Evolutionary conservation across 2,888 invertebrate genomes (phyloP).

Genomic region (Copidosoma aretas): DNA sequence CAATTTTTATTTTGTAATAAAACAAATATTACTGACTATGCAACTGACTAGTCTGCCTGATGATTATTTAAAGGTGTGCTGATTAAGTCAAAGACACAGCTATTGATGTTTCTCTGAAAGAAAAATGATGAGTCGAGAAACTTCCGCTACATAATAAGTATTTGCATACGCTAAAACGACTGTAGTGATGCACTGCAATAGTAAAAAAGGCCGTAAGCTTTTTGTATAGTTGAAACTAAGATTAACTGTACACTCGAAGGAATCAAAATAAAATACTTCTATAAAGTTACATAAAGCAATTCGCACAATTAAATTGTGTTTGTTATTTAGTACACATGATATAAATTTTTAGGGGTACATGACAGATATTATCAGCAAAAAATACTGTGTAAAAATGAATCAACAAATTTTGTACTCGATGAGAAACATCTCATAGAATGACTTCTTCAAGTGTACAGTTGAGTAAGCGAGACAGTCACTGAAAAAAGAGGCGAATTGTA

Average conservation of each 20-base stretch:
- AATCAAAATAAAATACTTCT: conserved; percentile 8
- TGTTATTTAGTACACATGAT: neutral
- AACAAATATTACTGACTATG: conserved; percentile 27
- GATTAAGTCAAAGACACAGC: conserved; percentile 31
- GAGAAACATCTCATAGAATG: neutral
- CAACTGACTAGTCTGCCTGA: conserved; percentile 28
- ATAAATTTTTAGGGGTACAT: neutral
- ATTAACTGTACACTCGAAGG: conserved; percentile 21
- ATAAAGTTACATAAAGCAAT: neutral
- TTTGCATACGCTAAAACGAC: conserved; percentile 33
- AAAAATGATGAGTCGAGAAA: conserved; percentile 10
- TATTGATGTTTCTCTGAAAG: conserved; percentile 20
- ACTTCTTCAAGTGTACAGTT: conserved; percentile 31
- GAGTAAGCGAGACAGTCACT: conserved; percentile 10
- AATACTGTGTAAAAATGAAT: too few relatives aligned
- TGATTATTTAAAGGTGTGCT: conserved; percentile 38
- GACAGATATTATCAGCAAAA: too few relatives aligned
- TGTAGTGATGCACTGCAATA: conserved; percentile 25
- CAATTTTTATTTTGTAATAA: conserved; percentile 21
- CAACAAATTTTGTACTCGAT: too few relatives aligned
- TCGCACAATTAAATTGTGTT: neutral
- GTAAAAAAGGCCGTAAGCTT: conserved; percentile 21
- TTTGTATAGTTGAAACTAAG: conserved; percentile 20
- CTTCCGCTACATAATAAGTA: conserved; percentile 30
- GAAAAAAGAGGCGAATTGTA: conserved; percentile 5